Base-by-base conservation (phyloP, 2,888 invertebrate species). In the Chorisops tibialis region DNA sequence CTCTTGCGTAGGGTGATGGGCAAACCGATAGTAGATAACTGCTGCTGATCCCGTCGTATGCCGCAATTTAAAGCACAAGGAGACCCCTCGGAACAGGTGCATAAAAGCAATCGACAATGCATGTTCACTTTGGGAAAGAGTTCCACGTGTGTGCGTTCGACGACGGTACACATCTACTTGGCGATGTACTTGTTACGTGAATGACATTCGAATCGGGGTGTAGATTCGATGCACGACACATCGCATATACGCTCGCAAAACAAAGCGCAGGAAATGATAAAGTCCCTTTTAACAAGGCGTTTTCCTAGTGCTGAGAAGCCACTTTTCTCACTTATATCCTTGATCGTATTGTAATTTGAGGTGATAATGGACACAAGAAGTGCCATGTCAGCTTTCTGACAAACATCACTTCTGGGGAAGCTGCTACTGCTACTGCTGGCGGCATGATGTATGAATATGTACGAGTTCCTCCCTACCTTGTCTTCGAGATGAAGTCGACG, bases 241-340 rank as follows among this genome's bases (percentile, higher is more conserved):
- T 30, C 30, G 2, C 9, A 30, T 9, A 30, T 30, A 30, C 30
- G 30, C 7, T 30, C 30, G 30, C 14, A 54, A 56, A 62, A 50
- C 54, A 59, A 48, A 62, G 59, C 60, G 52, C 62, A 64, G 64
- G 64, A 64, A 62, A 62, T 62, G 64, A 54, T 54, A 61, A 59
- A 58, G 56, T 39, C 61, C 58, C 30, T 59, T 47, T 47, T 58
- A 62, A 54, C 64, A 58, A 61, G 51, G 59, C 51, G 45, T 50
- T 54, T 47, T 38, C 51, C 38, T 47, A 48, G 48, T 38, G 45
- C 21, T 47, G 59, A 49, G 38, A 59, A 59, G 48, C 39, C 48
- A 49, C 59, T 59, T 59, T 30, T 48, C 49, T 49, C 39, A 41
- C 37, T n/a, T 39, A 60, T 60, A 50, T 60, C 59, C 59, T 49